A percentile compares a stretch with the other conserved stretches of the same genome.
Evolutionary conservation across 1,140 invertebrate genomes (phyloP).

Genomic region (Idris sp.): DNA sequence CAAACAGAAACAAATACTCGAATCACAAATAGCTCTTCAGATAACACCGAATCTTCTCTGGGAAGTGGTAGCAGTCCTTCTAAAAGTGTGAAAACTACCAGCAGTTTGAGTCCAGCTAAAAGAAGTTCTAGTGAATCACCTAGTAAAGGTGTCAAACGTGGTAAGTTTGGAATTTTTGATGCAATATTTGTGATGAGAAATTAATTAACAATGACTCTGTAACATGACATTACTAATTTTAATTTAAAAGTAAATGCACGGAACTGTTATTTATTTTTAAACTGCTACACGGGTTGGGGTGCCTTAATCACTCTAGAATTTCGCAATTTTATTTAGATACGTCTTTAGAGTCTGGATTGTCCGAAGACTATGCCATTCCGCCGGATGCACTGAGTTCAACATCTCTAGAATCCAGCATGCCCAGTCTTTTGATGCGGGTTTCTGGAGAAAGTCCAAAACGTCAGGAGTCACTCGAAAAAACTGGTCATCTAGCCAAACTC

Average conservation of each 20-base stretch:
- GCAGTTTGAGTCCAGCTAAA: conserved; percentile 89
- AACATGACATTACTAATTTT: no score
- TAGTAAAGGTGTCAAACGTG: conserved; percentile 83
- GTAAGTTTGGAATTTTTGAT: conserved; percentile 60
- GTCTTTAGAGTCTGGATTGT: conserved; percentile 94
- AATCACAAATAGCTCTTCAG: conserved; percentile 78
- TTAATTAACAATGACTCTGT: no score
- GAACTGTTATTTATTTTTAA: no score
- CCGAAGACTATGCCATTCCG: conserved; percentile 96
- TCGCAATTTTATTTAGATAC: conserved; percentile 82
- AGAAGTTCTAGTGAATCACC: conserved; percentile 90
- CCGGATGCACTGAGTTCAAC: conserved; percentile 92
- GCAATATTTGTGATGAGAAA: no score
- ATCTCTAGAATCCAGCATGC: conserved; percentile 85
- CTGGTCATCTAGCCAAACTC: conserved; percentile 94
- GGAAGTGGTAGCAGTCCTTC: conserved; percentile 87
- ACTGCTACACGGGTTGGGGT: background rate
- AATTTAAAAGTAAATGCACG: no score
- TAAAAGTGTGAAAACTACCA: conserved; percentile 90
- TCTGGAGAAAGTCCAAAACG: conserved; percentile 84
- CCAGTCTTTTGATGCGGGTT: conserved; percentile 82
- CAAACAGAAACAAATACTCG: conserved; percentile 78
- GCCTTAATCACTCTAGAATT: conserved; percentile 30
- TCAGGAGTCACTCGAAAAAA: conserved; percentile 90
- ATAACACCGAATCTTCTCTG: conserved; percentile 78